Percentiles rank a stretch among this genome's conserved stretches.
Evolutionary conservation across 2,888 invertebrate species (phyloP).

Genomic region (Watsonalla binaria): DNA sequence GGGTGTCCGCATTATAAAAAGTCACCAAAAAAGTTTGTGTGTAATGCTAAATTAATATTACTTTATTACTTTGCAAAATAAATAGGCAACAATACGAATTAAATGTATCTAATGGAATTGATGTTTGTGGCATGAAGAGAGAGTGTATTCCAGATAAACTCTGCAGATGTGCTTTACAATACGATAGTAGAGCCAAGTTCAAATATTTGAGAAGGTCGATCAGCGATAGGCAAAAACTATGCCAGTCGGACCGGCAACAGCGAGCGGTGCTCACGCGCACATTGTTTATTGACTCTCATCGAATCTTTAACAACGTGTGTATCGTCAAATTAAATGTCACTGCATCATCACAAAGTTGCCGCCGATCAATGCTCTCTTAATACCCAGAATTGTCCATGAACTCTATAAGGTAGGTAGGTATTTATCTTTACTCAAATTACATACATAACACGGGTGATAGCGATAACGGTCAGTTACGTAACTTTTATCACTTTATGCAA

Average conservation of each 20-base stretch:
- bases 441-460: not conserved
- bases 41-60: slow-evolving; percentile 4
- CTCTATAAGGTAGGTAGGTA: not conserved
- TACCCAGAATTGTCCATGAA: slow-evolving; percentile 12
- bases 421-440: not conserved
- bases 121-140: slow-evolving; percentile 24
- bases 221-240: slow-evolving; percentile 41
- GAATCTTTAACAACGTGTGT: slow-evolving; percentile 24
- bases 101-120: slow-evolving; percentile 27
- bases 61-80: not conserved
- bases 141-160: slow-evolving; percentile 29
- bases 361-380: slow-evolving; percentile 23
- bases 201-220: slow-evolving; percentile 60
- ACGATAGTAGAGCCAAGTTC: slow-evolving; percentile 47
- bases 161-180: slow-evolving; percentile 24
- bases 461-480: slow-evolving; percentile 1
- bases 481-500: slow-evolving; percentile 9
- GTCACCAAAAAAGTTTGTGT: slow-evolving; percentile 14
- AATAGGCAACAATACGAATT: slow-evolving; percentile 6
- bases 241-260: slow-evolving; percentile 43
- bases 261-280: slow-evolving; percentile 25
- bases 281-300: slow-evolving; percentile 10
- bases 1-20: slow-evolving; percentile 30
- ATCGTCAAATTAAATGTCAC: slow-evolving; percentile 19
- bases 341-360: slow-evolving; percentile 15